Evolutionary conservation across 2,888 invertebrate genomes (phyloP), one percentile per base, ranked within the genome.

Genomic region (Rhagium mordax): DNA sequence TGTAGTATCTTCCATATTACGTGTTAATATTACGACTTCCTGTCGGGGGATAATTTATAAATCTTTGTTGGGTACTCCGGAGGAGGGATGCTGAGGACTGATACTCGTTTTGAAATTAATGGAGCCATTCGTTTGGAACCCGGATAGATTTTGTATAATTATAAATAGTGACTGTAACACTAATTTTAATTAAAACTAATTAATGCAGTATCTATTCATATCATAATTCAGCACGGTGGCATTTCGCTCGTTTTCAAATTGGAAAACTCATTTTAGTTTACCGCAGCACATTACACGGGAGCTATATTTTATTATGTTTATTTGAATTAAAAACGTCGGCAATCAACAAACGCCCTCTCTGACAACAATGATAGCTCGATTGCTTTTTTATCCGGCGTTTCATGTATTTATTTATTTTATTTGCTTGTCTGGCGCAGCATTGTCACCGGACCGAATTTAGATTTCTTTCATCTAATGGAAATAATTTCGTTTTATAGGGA

Each of bases 31-130:
- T 70, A 61, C 59, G 72, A 75, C 64, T 70, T 72, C 68, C 62
- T 47, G 67, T 64, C 67, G 51, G 64, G 59, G 55, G 62, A 55
- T 70, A 70, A 75, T 72, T 75, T 69, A 75, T 72, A 48, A 48
- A 62, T 62, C 47, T 62, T 62, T 20, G 41, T 47, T 62, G 47
- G 13, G 48, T 47, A 24, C 47, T 20, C 21, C 15, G n/a, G 16
- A 24, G 24, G 41, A n/a, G 55, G 15, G 27, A 57, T 57, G 24
- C 15, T 5, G 15, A 24, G 27, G 55, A 57, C 24, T 57, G 27
- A 57, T 57, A 27, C 27, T 57, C 27, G 27, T 27, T 57, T 57
- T 8, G 7, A 27, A 57, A 57, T 57, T 57, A 57, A 57, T 57
- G 55, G 7, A 7, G 13, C 55, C 3, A 27, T 27, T 24, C n/a